A percentile compares a stretch with the other conserved stretches of the same genome.
Evolutionary conservation across 1,140 invertebrate genomes (phyloP).

Genomic region (Trissolcus basalis): DNA sequence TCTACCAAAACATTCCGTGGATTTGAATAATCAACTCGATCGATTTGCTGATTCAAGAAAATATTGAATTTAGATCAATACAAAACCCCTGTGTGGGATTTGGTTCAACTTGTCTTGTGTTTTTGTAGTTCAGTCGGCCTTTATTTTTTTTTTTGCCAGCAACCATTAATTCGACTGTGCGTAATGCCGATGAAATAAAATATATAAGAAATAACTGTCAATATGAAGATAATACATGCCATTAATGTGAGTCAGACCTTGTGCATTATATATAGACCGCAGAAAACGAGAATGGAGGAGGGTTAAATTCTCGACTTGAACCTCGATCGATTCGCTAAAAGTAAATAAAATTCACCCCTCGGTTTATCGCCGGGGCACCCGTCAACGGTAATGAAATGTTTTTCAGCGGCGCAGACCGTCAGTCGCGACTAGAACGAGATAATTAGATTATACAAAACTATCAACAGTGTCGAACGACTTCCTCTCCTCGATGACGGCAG

Average conservation of each 20-base stretch:
- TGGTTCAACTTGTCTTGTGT: too few species aligned
- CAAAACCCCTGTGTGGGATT: too few species aligned
- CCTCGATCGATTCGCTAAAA: conserved; percentile 70
- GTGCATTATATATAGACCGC: conserved; percentile 50
- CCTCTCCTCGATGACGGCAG: conserved; percentile 16
- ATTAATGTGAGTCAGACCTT: conserved; percentile 53
- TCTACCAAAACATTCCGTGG: too few species aligned
- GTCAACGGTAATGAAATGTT: conserved; percentile 59
- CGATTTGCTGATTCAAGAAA: too few species aligned
- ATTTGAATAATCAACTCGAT: too few species aligned
- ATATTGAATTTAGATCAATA: too few species aligned
- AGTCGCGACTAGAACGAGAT: conserved; percentile 34
- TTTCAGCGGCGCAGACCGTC: conserved; percentile 24
- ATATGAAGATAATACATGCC: conserved; percentile 48
- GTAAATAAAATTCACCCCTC: conserved; percentile 70
- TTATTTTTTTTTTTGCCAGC: too few species aligned
- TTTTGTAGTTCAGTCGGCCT: too few species aligned
- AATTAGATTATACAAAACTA: conserved; percentile 57
- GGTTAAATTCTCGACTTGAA: conserved; percentile 54
- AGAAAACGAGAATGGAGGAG: conserved; percentile 45
- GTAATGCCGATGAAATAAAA: conserved; percentile 2
- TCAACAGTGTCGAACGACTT: conserved; percentile 31
- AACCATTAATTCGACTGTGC: too few species aligned
- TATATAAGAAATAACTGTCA: conserved; percentile 22
- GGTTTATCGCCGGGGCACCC: conserved; percentile 49